These are phyloP conservation scores for Pagetopsis macropterus DNA, from an alignment of 2,797 vertebrate genomes.

Conservation along the genomic window DNA sequence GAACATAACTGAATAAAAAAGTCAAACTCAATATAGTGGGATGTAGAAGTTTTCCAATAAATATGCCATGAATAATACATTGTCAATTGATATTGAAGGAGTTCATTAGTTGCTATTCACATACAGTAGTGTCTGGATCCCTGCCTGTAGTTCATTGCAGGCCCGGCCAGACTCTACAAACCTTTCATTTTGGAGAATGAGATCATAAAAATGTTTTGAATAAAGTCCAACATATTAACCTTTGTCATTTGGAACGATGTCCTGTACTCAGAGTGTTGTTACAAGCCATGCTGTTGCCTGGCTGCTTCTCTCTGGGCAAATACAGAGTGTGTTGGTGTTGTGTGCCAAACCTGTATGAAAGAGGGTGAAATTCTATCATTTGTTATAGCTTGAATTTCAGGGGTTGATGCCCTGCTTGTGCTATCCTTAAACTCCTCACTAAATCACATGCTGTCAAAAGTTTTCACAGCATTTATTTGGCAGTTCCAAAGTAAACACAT, in stretches of 20 bases:
- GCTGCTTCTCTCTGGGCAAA: constrained; percentile 13
- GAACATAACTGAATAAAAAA: neutral
- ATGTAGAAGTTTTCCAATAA: neutral
- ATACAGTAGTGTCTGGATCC: neutral
- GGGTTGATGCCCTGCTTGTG: constrained; percentile 10
- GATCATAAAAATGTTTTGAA: neutral
- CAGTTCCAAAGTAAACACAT: constrained; percentile 21
- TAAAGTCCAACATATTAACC: constrained; percentile 8
- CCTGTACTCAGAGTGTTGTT: constrained; percentile 3
- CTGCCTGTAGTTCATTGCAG: constrained; percentile 7
- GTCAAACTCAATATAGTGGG: neutral
- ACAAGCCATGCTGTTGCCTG: constrained; percentile 18
- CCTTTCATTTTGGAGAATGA: neutral
- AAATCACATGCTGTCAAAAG: constrained; percentile 44
- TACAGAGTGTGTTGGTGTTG: constrained; percentile 14
- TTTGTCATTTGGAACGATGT: constrained; percentile 10
- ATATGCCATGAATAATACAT: neutral
- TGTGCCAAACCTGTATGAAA: constrained; percentile 21
- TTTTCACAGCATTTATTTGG: constrained; percentile 27
- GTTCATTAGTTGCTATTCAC: constrained; percentile 1
- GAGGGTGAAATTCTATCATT: constrained; percentile 7
- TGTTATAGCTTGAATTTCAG: constrained; percentile 5
- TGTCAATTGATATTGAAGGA: neutral
- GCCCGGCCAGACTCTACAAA: constrained; percentile 1
- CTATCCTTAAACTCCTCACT: constrained; percentile 21